These are phyloP conservation scores for Pseudococcus viburni DNA, from an alignment of 2,888 invertebrate species.

Conservation along the genomic window DNA sequence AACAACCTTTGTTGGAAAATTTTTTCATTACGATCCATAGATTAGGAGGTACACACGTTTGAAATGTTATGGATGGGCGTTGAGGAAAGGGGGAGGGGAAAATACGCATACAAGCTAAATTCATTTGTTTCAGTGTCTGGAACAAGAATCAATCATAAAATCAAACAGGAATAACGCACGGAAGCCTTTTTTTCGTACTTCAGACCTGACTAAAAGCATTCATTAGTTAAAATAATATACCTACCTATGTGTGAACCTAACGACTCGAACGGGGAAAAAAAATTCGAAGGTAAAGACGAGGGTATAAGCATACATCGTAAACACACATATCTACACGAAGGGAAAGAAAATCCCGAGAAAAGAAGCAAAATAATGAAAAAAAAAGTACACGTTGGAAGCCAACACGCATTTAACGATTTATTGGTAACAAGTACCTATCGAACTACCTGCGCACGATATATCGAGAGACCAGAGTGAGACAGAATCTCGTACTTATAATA, in stretches of 20 bases:
- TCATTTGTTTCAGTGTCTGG: too few relatives aligned
- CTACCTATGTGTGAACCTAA: not conserved
- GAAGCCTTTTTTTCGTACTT: too few relatives aligned
- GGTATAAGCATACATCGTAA: not conserved
- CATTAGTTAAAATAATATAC: slow-evolving; percentile 58
- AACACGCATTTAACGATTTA: slow-evolving; percentile 64
- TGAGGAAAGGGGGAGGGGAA: too few relatives aligned
- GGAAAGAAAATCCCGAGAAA: not conserved
- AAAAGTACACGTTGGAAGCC: slow-evolving; percentile 60
- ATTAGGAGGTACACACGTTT: too few relatives aligned
- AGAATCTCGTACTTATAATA: not conserved
- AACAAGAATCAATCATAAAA: too few relatives aligned
- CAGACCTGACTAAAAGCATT: too few relatives aligned
- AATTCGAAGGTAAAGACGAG: not conserved
- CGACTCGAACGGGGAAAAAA: not conserved
- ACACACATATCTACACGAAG: not conserved
- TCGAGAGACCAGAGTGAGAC: slow-evolving; percentile 18
- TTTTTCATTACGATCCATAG: too few relatives aligned
- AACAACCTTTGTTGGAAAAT: too few relatives aligned
- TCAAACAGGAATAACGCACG: too few relatives aligned
- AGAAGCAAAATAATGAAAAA: slow-evolving; percentile 17
- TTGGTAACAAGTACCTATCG: slow-evolving; percentile 64
- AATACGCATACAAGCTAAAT: too few relatives aligned
- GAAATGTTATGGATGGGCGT: too few relatives aligned
- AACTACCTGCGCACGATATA: slow-evolving; percentile 64